Conservation (phyloP, 2,888 invertebrate species). For the Chloroclysta siterata region DNA sequence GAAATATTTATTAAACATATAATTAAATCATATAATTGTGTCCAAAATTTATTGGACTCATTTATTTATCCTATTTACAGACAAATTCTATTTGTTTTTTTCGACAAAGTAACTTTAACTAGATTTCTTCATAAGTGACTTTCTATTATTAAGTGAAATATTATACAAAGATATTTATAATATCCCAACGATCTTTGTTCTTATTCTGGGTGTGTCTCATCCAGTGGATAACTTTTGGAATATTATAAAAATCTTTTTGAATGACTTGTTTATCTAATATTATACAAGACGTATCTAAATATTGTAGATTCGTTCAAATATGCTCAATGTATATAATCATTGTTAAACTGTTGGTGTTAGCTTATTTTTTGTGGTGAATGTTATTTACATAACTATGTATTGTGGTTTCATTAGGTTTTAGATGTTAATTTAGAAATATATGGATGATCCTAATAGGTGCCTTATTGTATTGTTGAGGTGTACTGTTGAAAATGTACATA, state of each 20-base stretch:
- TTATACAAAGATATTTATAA: not conserved
- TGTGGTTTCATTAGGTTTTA: slow-evolving; percentile 52
- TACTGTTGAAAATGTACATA: slow-evolving; percentile 81
- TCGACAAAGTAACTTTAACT: no score
- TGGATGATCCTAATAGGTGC: slow-evolving; percentile 64
- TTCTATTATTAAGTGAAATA: not conserved
- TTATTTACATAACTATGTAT: slow-evolving; percentile 58
- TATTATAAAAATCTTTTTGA: slow-evolving; percentile 4
- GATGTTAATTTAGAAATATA: slow-evolving; percentile 42
- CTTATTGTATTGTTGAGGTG: slow-evolving; percentile 76
- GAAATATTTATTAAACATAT: no score
- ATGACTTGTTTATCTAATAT: slow-evolving; percentile 5
- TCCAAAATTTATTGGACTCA: no score
- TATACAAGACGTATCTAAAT: slow-evolving; percentile 9
- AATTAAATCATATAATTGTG: no score
- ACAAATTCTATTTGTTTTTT: no score
- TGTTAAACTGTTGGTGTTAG: slow-evolving; percentile 59
- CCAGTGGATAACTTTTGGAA: not conserved
- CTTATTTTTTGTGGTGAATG: slow-evolving; percentile 64
- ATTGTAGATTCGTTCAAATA: slow-evolving; percentile 44
- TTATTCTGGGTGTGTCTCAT: no score
- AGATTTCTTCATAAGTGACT: no score
- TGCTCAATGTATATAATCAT: slow-evolving; percentile 75
- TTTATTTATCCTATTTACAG: no score
- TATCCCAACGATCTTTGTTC: not conserved